Evolutionary conservation across 2,113 vertebrate genomes (phyloP), one percentile per base, ranked within the genome.

Genomic region (Pollimyrus isidori): DNA sequence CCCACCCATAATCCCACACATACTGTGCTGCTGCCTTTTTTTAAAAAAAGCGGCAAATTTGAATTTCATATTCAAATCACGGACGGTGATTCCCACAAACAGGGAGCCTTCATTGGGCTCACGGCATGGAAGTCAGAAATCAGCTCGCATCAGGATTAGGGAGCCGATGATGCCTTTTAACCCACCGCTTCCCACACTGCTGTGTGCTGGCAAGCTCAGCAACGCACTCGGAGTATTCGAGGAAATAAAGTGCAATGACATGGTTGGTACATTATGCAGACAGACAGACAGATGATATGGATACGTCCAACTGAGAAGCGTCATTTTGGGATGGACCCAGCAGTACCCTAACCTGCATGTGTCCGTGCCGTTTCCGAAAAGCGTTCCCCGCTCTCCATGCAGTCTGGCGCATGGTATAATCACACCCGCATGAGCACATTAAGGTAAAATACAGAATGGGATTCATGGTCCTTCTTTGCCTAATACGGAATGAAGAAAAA

Each of bases 91-190:
- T 88, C 73, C 89, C 86, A 19, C 90, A 92, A 91, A 93, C 91
- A 92, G 23, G 56, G 7, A 10, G 23, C 90, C 92, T 94, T 93
- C 86, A 89, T 91, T 35, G 92, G 35, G 94, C 30, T 73, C n/a
- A 0, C n/a, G 26, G 65, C 92, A 91, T 94, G 95, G 95, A 95
- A 93, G 93, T 90, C 21, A 92, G 91, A 93, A 92, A 93, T 95
- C 94, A 93, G 90, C 92, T 94, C 90, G 90, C 92, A 93, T 95
- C 94, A 95, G 94, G 94, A 94, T 95, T 94, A 95, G 92, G 83
- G 91, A 83, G 90, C 91, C 35, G 35, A 35, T 94, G 94, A 94
- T 92, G 89, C 92, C 92, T 93, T 94, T 94, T 93, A 93, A 92
- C 92, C 92, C 92, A 89, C 92, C 92, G 92, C 91, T 90, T 92